Evolutionary conservation across 2,113 vertebrate species (phyloP).

Genomic region (Lycaon pictus): DNA sequence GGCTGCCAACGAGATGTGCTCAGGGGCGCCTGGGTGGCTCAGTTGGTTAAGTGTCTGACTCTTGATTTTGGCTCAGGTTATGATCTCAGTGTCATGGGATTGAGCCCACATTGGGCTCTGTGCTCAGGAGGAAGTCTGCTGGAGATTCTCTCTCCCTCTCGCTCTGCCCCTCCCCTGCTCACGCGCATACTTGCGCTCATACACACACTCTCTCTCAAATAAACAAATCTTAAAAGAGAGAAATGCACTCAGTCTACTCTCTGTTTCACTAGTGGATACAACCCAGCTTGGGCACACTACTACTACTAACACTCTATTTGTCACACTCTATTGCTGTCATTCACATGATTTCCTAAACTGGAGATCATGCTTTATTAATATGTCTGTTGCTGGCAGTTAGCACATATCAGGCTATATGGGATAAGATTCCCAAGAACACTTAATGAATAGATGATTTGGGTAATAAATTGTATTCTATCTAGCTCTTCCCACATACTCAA

Average conservation of each 20-base stretch:
- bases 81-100: background rate
- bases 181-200: background rate
- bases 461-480: background rate
- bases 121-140: background rate
- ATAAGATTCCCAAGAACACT: background rate
- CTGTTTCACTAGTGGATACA: background rate
- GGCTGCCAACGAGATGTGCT: rapidly evolving
- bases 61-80: background rate
- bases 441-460: background rate
- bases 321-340: background rate
- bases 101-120: background rate
- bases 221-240: background rate
- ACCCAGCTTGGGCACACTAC: background rate
- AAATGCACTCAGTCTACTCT: background rate
- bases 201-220: background rate
- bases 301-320: background rate
- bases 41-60: background rate
- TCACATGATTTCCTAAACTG: background rate
- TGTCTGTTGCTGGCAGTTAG: background rate
- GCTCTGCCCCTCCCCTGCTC: background rate
- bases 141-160: background rate
- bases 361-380: background rate
- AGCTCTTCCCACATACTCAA: background rate
- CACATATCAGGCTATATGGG: rapidly evolving
- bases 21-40: background rate